Conservation (phyloP, 2,888 invertebrate species). For the Odontocerum albicorne region DNA sequence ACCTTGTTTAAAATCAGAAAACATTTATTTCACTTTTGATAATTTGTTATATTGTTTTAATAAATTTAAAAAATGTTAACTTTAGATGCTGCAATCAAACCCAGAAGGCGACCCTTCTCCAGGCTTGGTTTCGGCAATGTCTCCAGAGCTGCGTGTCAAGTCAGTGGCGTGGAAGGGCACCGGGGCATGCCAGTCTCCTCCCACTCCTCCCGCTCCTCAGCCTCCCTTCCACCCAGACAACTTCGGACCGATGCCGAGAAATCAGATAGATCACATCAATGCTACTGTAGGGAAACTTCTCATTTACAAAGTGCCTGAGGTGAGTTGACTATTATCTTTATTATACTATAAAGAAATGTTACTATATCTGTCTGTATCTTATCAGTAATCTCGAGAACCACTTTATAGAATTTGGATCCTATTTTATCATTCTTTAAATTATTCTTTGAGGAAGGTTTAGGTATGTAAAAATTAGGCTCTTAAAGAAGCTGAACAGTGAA, state of each 20-base stretch:
- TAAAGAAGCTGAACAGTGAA: no score
- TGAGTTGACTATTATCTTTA: conserved; percentile 43
- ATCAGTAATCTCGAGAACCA: no score
- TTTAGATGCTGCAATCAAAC: conserved; percentile 56
- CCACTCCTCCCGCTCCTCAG: conserved; percentile 52
- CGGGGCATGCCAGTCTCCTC: conserved; percentile 64
- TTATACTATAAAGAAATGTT: not conserved
- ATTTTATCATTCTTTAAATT: no score
- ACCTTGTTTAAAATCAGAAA: no score
- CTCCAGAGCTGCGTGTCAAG: conserved; percentile 66
- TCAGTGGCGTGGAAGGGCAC: conserved; percentile 67
- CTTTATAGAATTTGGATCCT: no score
- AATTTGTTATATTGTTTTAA: no score
- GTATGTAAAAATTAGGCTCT: no score
- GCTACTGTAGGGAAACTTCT: conserved; percentile 82
- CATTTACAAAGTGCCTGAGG: conserved; percentile 78
- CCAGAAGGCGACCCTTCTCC: conserved; percentile 62
- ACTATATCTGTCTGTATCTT: no score
- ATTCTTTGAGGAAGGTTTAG: no score
- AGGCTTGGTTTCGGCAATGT: conserved; percentile 61
- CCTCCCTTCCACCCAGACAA: conserved; percentile 62
- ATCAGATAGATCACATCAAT: conserved; percentile 82
- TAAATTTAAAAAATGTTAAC: no score
- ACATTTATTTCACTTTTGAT: no score
- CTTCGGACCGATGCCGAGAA: conserved; percentile 75